Percentiles rank a stretch among this genome's conserved stretches.
Conservation (phyloP, 2,888 invertebrate species). For the Liodrosophila aerea region DNA sequence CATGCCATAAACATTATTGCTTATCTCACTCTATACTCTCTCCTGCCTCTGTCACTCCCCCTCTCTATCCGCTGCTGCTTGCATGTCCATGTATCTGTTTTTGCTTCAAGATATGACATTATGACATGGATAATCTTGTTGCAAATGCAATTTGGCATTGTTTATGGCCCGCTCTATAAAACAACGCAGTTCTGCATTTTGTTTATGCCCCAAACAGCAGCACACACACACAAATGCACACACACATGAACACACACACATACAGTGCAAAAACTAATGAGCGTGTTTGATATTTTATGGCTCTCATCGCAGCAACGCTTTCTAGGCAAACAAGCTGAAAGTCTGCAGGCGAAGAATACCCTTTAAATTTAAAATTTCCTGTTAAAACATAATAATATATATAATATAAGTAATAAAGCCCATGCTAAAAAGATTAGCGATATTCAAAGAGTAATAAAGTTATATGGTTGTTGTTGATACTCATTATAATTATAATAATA, state of each 20-base stretch:
- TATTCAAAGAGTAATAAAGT: no score
- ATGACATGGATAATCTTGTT: conserved; percentile 49
- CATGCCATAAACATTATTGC: no score
- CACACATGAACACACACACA: conserved; percentile 5
- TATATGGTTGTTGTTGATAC: no score
- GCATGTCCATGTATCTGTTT: not conserved
- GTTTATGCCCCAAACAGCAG: conserved; percentile 8
- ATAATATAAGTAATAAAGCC: no score
- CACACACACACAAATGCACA: conserved; percentile 12
- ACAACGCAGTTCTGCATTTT: conserved; percentile 26
- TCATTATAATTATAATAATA: no score
- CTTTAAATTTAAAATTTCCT: not conserved
- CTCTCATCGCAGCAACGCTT: conserved; percentile 32
- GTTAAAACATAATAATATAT: no score
- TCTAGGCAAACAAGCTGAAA: conserved; percentile 27
- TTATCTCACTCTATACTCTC: no score
- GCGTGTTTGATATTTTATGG: conserved; percentile 48
- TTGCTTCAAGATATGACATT: conserved; percentile 34
- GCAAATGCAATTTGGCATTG: conserved; percentile 44
- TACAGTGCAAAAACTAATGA: conserved; percentile 34
- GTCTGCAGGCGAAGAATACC: conserved; percentile 9
- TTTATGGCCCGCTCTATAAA: conserved; percentile 31
- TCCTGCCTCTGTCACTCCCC: no score
- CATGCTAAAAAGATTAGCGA: no score
- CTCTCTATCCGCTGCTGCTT: no score